Conservation (phyloP, 2,113 vertebrate genomes). For the Passer montanus region DNA sequence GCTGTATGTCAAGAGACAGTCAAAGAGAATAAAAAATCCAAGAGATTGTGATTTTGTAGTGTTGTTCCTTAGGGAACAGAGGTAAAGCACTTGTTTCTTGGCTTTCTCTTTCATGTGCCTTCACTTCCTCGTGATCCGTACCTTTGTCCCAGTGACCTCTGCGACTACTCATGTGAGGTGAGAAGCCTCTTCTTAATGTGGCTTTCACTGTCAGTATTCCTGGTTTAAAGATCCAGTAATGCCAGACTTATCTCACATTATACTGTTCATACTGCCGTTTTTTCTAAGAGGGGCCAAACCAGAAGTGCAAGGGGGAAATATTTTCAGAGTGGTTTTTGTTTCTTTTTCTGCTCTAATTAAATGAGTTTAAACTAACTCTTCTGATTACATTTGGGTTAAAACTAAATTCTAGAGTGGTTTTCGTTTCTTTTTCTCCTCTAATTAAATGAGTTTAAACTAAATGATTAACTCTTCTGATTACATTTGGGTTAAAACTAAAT, state of each 20-base stretch:
- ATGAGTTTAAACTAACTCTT: background rate
- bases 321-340: background rate
- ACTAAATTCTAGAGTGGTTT: background rate
- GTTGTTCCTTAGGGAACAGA: background rate
- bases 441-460: background rate
- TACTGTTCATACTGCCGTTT: background rate
- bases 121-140: rapidly evolving
- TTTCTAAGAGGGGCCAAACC: background rate
- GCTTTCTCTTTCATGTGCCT: background rate
- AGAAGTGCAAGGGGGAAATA: background rate
- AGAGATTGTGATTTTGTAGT: background rate
- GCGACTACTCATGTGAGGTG: rapidly evolving
- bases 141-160: conserved; percentile 19
- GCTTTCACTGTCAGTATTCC: background rate
- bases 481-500: background rate
- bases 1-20: background rate
- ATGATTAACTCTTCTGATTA: background rate
- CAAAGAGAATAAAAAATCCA: background rate
- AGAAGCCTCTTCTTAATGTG: background rate
- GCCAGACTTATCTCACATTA: background rate
- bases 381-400: background rate
- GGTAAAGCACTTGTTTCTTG: background rate
- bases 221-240: background rate
- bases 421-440: too few relatives aligned
- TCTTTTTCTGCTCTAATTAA: background rate